Evolutionary conservation across 2,888 invertebrate species (phyloP), one percentile per base, ranked within the genome.

Genomic region (Scaptomyza caliginosa): DNA sequence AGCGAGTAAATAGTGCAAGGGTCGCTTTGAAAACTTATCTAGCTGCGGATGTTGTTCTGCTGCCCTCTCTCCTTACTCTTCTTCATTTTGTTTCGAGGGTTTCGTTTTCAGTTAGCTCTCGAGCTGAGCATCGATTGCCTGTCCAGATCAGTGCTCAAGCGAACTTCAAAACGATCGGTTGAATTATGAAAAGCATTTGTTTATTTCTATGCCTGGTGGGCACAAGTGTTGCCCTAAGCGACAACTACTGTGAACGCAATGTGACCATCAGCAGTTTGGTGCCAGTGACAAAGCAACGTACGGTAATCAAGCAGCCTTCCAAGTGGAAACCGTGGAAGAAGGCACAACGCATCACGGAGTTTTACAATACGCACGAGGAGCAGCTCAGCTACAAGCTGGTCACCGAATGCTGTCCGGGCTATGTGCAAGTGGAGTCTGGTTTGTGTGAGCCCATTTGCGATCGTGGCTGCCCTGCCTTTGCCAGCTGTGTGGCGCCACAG

Each of bases 391-490:
- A 71, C 8, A 74, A 72, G 26, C 2, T 84, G 16, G 42, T 84
- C 26, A 50, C 55, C 0, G 72, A 62, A 11, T 89, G 90, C 32
- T 89, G 89, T 11, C 67, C 71, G 0, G 90, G 89, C 16, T 90
- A 81, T 32, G 1, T 49, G 13, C 63, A 82, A 49, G 43, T 80
- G 17, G 75, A 75, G 3, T 65, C 72, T 3, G 67, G 76, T 0
- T 34, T 86, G 5, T 89, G 89, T 42, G 88, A 86, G 45, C 89
- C 90, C 6, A 38, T 74, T 23, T 89, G 89, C 13, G 62, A 65
- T 4, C 69, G 78, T 0, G 87, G 80, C 7, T 89, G 89, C 17
- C 89, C 89, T 0, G 65, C 71, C 4, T 65, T 71, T 45, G 83
- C 90, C 16, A 76, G 65, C 17, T 89, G 89, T 43, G 81, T 83